phyloP scores from a whole-genome alignment of 2,888 invertebrate genomes.

The Tinea trinotella region DNA sequence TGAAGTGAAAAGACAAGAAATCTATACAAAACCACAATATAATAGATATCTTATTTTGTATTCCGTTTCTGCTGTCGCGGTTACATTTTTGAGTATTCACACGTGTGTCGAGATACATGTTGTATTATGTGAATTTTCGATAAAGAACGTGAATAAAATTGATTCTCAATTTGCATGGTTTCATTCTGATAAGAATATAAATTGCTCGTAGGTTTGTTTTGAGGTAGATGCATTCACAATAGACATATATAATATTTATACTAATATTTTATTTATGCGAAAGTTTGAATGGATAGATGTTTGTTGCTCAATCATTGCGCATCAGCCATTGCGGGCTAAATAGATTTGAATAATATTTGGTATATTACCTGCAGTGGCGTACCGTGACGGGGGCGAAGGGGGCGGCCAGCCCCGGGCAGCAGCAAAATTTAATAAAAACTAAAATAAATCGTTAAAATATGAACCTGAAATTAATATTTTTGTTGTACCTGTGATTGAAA shows the following conservation, averaged over 20 bases:
- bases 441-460: too few relatives aligned
- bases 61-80: neutral
- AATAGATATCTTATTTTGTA: neutral
- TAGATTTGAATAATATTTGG: too few relatives aligned
- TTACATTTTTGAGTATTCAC: constrained; percentile 2
- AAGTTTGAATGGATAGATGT: too few relatives aligned
- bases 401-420: too few relatives aligned
- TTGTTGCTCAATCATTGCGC: too few relatives aligned
- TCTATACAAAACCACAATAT: neutral
- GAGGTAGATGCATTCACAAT: neutral
- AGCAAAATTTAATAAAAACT: too few relatives aligned
- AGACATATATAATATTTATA: neutral
- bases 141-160: constrained; percentile 2
- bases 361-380: too few relatives aligned
- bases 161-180: neutral
- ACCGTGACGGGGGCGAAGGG: too few relatives aligned
- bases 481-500: too few relatives aligned
- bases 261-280: too few relatives aligned
- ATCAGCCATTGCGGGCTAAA: too few relatives aligned
- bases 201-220: neutral
- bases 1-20: neutral
- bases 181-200: neutral
- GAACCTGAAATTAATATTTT: too few relatives aligned
- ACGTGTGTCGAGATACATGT: neutral
- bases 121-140: neutral